Conservation (phyloP, 2,113 vertebrate genomes). For the Phocoena phocoena region DNA sequence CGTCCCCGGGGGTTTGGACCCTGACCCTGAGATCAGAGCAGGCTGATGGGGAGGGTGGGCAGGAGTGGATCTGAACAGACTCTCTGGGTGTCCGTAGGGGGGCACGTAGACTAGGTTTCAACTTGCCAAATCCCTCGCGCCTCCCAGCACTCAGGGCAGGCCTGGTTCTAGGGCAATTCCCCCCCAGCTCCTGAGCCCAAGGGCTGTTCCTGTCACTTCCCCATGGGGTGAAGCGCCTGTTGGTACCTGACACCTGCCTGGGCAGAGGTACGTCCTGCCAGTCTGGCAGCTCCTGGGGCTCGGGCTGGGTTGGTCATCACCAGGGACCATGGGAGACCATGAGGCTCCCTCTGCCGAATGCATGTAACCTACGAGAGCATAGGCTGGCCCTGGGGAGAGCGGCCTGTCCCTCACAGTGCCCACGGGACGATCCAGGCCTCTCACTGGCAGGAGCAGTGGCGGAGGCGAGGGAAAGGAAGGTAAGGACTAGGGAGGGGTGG, state of each 20-base stretch:
- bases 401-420: not conserved
- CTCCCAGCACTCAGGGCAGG: not conserved
- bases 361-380: not conserved
- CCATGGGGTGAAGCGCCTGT: slow-evolving; percentile 14
- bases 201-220: slow-evolving; percentile 31
- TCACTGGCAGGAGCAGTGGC: not conserved
- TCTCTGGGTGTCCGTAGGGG: not conserved
- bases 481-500: not conserved
- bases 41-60: not conserved
- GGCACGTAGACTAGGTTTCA: not conserved
- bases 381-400: not conserved
- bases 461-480: not conserved
- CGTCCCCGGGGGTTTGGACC: not conserved
- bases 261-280: not conserved
- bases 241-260: not conserved
- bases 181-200: not conserved
- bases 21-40: not conserved
- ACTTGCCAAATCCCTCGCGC: not conserved
- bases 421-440: not conserved
- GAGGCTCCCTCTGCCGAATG: slow-evolving; percentile 49
- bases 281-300: not conserved
- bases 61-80: not conserved
- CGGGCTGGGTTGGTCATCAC: not conserved
- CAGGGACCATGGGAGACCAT: not conserved
- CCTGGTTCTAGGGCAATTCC: not conserved